A percentile compares a stretch with the other conserved stretches of the same genome.
phyloP scores from a whole-genome alignment of 2,797 vertebrate species.

The Cossypha caffra region DNA sequence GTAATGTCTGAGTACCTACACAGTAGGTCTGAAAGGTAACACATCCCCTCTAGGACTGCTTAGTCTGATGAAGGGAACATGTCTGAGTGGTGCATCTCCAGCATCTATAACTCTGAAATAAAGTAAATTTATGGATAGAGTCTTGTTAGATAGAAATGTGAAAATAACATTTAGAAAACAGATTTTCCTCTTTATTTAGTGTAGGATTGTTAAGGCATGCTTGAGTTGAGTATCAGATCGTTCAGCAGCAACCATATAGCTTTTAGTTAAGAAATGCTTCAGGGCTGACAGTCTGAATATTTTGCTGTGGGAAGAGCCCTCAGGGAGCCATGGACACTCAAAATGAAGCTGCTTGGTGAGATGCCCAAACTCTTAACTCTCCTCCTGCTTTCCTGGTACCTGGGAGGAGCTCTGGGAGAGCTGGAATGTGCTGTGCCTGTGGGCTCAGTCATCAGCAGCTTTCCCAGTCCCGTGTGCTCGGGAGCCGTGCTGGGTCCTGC shows the following conservation, averaged over 20 bases:
- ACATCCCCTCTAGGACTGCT: neutral
- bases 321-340: neutral
- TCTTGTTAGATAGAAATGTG: neutral
- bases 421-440: neutral
- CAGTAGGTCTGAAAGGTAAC: neutral
- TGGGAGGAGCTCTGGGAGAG: neutral
- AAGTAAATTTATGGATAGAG: neutral
- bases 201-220: neutral
- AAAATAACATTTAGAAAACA: neutral
- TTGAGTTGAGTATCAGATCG: neutral
- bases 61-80: neutral
- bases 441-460: neutral
- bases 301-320: neutral
- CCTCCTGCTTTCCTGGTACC: neutral
- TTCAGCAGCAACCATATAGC: neutral
- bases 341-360: neutral
- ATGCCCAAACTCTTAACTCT: neutral
- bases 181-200: neutral
- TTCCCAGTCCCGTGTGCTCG: accelerated
- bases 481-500: neutral
- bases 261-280: neutral
- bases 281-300: neutral
- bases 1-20: neutral
- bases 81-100: neutral
- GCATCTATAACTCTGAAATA: neutral